Percentiles rank a stretch among this genome's conserved stretches.
Evolutionary conservation across 2,888 invertebrate species (phyloP).

Genomic region (Nomada fabriciana): DNA sequence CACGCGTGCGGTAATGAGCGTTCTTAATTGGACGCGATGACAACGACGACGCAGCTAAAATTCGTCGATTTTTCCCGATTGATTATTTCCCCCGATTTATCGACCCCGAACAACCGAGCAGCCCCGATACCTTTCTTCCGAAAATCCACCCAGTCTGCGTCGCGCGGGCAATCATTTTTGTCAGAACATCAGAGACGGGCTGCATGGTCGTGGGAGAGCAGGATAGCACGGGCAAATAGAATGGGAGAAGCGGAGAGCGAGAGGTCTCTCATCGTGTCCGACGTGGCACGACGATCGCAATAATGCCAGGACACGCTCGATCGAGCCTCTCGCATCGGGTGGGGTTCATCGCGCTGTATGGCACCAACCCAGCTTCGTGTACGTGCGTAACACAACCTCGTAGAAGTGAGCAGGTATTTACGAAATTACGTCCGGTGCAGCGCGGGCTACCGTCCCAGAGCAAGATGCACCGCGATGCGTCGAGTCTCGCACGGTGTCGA

Average conservation of each 20-base stretch:
- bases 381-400: slow-evolving; percentile 60
- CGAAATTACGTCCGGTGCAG: slow-evolving; percentile 70
- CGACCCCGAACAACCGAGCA: too few relatives aligned
- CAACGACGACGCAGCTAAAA: neutral
- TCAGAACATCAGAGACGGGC: neutral
- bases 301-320: slow-evolving; percentile 79
- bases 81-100: neutral
- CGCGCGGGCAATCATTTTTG: neutral
- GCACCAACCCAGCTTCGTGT: slow-evolving; percentile 41
- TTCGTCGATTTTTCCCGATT: neutral
- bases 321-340: slow-evolving; percentile 76
- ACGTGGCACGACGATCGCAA: slow-evolving; percentile 74
- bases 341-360: slow-evolving; percentile 76
- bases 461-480: slow-evolving; percentile 34
- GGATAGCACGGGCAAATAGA: neutral
- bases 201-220: neutral
- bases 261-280: slow-evolving; percentile 60
- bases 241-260: slow-evolving; percentile 37
- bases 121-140: too few relatives aligned
- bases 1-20: slow-evolving; percentile 57
- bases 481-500: slow-evolving; percentile 34
- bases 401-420: slow-evolving; percentile 56
- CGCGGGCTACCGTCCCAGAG: slow-evolving; percentile 44
- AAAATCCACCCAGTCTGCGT: neutral
- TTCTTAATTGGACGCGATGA: slow-evolving; percentile 61